Evolutionary conservation across 1,140 invertebrate genomes (phyloP).

Genomic region (Drosophila trapezifrons): DNA sequence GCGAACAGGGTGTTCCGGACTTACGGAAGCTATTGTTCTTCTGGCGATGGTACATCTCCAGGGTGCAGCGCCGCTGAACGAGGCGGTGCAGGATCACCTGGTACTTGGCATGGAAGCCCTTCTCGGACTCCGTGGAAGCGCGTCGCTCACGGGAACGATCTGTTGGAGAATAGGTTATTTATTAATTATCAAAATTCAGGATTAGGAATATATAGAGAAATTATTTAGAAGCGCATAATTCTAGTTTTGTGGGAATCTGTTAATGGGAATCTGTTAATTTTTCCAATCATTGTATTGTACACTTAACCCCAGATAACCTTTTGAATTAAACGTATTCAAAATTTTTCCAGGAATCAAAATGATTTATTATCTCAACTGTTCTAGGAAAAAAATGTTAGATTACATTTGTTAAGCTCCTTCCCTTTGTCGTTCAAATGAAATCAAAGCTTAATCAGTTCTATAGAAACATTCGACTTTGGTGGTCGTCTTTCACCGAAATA

Average conservation of each 20-base stretch:
- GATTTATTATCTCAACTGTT: not conserved
- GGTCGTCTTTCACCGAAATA: not conserved
- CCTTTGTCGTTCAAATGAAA: not conserved
- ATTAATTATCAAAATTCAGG: not conserved
- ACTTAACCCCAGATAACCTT: not conserved
- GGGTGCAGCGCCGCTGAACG: slow-evolving; percentile 95
- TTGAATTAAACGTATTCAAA: not conserved
- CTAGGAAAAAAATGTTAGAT: not conserved
- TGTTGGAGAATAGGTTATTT: slow-evolving; percentile 7
- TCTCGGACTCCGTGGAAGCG: slow-evolving; percentile 94
- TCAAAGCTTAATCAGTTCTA: not conserved
- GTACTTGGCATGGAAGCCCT: slow-evolving; percentile 93
- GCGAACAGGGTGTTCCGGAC: slow-evolving; percentile 77
- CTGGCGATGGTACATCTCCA: slow-evolving; percentile 94
- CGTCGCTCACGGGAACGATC: slow-evolving; percentile 85
- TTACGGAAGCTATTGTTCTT: slow-evolving; percentile 93
- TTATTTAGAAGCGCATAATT: not conserved
- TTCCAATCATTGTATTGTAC: not conserved
- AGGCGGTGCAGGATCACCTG: slow-evolving; percentile 94
- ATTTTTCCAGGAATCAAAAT: not conserved
- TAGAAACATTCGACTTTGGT: not conserved
- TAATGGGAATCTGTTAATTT: no score
- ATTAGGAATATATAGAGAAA: no score
- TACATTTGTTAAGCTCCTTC: not conserved
- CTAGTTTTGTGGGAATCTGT: no score